These are phyloP conservation scores for Zoroaster sp. DNA, from an alignment of 53 echinoderm and acorn worm species.

Conservation along the genomic window DNA sequence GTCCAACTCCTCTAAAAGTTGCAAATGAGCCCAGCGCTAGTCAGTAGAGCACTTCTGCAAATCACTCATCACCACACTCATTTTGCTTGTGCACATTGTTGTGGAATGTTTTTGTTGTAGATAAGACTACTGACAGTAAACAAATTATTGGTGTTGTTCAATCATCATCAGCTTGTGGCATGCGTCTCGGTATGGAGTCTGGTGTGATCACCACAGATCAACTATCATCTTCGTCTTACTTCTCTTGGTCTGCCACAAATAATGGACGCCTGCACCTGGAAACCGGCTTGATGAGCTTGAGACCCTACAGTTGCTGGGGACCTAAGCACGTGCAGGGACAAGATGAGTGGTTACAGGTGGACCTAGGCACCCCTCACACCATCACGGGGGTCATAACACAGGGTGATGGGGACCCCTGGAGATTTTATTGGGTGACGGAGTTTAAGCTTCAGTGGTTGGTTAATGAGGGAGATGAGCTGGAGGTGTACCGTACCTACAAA, in stretches of 20 bases:
- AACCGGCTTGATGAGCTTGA: no score
- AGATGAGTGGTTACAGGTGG: constrained; percentile 74
- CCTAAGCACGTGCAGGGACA: constrained; percentile 39
- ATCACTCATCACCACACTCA: background rate
- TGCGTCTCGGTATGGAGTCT: constrained; percentile 85
- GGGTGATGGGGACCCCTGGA: constrained; percentile 54
- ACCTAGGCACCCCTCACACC: constrained; percentile 62
- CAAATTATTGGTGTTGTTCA: no score
- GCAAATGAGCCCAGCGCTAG: no score
- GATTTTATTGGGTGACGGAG: constrained; percentile 57
- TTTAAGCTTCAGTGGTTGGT: constrained; percentile 51
- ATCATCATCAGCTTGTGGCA: constrained; percentile 74
- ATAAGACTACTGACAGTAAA: no score
- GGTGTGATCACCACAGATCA: constrained; percentile 60
- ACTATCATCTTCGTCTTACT: constrained; percentile 50
- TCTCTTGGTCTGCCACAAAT: background rate
- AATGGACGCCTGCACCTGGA: constrained; percentile 68
- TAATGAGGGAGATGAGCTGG: background rate
- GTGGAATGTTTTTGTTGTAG: no score
- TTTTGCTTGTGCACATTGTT: background rate
- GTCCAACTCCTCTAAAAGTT: no score
- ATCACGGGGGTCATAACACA: constrained; percentile 85
- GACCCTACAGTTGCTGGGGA: constrained; percentile 58
- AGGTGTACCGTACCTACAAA: constrained; percentile 48
- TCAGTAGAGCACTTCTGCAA: no score